phyloP scores from a whole-genome alignment of 2,797 vertebrate species.

The Lophotriccus pileatus region DNA sequence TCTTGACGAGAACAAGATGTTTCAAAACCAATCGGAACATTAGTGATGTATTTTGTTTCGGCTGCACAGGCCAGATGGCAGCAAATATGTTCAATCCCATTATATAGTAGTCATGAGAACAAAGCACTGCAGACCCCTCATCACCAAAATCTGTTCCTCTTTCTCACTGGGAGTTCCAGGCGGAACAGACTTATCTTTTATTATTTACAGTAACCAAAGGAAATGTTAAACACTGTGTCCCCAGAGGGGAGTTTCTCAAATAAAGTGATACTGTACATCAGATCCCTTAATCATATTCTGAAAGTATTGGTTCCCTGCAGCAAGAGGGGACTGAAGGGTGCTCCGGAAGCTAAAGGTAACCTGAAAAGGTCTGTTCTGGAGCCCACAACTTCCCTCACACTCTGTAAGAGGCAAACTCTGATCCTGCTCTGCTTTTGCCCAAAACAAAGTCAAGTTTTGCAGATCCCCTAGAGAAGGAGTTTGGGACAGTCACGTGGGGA shows the following conservation, averaged over 20 bases:
- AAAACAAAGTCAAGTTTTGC: background rate
- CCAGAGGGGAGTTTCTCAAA: background rate
- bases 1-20: conserved; percentile 65
- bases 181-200: conserved; percentile 25
- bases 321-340: background rate
- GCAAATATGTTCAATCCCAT: conserved; percentile 51
- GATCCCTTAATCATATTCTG: background rate
- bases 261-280: background rate
- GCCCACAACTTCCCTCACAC: background rate
- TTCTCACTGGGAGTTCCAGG: background rate
- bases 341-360: background rate
- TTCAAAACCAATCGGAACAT: conserved; percentile 49
- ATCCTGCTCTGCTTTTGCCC: background rate
- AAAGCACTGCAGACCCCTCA: conserved; percentile 23
- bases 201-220: conserved; percentile 39
- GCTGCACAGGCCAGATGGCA: conserved; percentile 53
- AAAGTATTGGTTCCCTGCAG: background rate
- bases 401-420: background rate
- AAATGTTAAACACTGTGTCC: conserved; percentile 30
- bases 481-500: background rate
- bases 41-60: conserved; percentile 50
- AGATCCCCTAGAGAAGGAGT: background rate
- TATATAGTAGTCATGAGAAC: conserved; percentile 50
- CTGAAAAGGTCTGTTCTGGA: background rate
- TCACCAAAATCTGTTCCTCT: conserved; percentile 34